Conservation (phyloP, 2,113 vertebrate genomes). For the Pelobates fuscus region DNA sequence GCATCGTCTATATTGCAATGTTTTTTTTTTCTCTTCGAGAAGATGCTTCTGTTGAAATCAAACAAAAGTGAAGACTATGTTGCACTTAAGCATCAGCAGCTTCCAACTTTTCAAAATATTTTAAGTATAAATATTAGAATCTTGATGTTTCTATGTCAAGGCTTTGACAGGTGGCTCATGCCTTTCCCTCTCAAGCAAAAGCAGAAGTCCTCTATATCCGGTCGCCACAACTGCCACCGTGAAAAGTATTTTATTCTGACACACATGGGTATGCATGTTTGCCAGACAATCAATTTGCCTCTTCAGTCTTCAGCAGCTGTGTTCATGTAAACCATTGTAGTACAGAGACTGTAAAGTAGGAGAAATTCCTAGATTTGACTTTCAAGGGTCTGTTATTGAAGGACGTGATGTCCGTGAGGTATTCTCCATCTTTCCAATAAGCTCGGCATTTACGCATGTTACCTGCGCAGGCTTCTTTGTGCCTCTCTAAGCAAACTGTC, state of each 20-base stretch:
- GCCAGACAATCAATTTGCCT: conserved; percentile 64
- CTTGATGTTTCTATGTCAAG: conserved; percentile 54
- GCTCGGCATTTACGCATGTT: conserved; percentile 74
- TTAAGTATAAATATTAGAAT: conserved; percentile 67
- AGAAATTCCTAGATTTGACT: conserved; percentile 74
- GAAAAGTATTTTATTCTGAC: conserved; percentile 64
- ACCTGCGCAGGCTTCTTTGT: conserved; percentile 95
- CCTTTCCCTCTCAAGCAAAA: conserved; percentile 3
- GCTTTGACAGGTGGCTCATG: conserved; percentile 21
- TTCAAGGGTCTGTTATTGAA: conserved; percentile 80
- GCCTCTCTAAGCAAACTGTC: conserved; percentile 98
- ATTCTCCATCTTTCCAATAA: conserved; percentile 69
- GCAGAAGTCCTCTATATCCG: conserved; percentile 6
- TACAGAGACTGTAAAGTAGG: conserved; percentile 87
- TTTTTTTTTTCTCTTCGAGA: conserved; percentile 52
- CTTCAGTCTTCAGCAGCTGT: conserved; percentile 86
- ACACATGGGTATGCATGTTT: conserved; percentile 67
- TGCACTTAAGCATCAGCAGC: conserved; percentile 66
- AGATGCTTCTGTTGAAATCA: conserved; percentile 63
- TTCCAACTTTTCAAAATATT: conserved; percentile 62
- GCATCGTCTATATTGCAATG: conserved; percentile 58
- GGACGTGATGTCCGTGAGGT: conserved; percentile 79
- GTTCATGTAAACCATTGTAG: conserved; percentile 96
- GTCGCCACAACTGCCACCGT: conserved; percentile 54
- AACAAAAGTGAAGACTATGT: conserved; percentile 51